Evolutionary conservation across 2,888 invertebrate species (phyloP), one percentile per base, ranked within the genome.

Genomic region (Hyles lineata): DNA sequence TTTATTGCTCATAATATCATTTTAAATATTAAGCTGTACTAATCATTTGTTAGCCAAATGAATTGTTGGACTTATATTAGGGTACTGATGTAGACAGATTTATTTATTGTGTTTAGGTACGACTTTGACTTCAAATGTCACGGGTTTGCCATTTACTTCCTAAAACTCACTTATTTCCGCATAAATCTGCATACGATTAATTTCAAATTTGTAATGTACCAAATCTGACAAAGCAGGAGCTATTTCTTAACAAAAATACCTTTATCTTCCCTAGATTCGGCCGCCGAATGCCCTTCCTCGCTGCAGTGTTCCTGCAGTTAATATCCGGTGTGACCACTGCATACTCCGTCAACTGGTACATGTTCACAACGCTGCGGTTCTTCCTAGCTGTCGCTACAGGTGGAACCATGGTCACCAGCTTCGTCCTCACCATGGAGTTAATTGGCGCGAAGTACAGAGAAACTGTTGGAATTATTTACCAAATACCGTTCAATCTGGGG

Each of bases 401-500:
- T 67, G 98, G 98, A 58, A 97, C 97, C 0, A 98, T 98, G 97
- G 96, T 97, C 71, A 97, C 97, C 63, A 96, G 96, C 83, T 97
- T 97, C 77, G 96, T 96, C 4, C 91, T 96, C 6, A 95, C 96
- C 11, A 96, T 96, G 96, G 97, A 97, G 85, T 87, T 96, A 32
- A 95, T 96, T 72, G 96, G 96, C 0, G 89, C 95, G 0, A 93
- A 92, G 80, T 95, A 94, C 79, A 93, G 96, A 77, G 96, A 95
- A 2, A 97, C 97, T 93, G 96, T 97, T 60, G 97, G 97, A 60
- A 96, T 96, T 77, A 95, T 96, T 75, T 94, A 92, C 77, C 95
- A 93, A 95, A 97, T 97, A 77, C 97, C 97, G 0, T 97, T 96
- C 83, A 96, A 96, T 80, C 82, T 97, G 35, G 97, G 97, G 0